Conservation (phyloP, 2,888 invertebrate species). For the Drosophila greeni region DNA sequence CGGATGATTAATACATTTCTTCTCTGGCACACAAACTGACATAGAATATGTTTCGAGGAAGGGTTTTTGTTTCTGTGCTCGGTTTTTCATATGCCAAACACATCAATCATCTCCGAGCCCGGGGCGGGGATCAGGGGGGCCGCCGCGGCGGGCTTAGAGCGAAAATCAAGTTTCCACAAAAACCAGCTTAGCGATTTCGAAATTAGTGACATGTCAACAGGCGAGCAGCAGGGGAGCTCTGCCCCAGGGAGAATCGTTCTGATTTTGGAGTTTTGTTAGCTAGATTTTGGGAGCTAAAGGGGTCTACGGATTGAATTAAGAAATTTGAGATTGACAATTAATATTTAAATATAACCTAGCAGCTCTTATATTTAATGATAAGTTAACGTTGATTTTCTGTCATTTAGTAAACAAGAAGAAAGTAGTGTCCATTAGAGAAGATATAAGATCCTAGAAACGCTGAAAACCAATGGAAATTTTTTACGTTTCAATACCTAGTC, state of each 20-base stretch:
- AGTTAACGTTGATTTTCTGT: too few relatives aligned
- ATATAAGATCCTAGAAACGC: not conserved
- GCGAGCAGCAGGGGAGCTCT: slow-evolving; percentile 23
- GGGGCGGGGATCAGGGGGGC: slow-evolving; percentile 26
- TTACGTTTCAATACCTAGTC: too few relatives aligned
- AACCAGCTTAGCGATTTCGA: slow-evolving; percentile 56
- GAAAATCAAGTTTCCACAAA: slow-evolving; percentile 47
- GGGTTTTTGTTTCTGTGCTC: slow-evolving; percentile 46
- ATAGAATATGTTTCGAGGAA: slow-evolving; percentile 65
- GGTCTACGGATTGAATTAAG: not conserved
- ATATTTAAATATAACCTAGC: not conserved
- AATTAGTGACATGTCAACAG: slow-evolving; percentile 73
- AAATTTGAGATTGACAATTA: not conserved
- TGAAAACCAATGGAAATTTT: not conserved
- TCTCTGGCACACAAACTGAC: slow-evolving; percentile 53
- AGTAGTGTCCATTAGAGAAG: too few relatives aligned
- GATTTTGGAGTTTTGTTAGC: not conserved
- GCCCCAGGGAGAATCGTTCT: slow-evolving; percentile 32
- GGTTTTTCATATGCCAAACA: slow-evolving; percentile 47
- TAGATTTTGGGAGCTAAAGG: not conserved
- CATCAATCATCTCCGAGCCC: slow-evolving; percentile 59
- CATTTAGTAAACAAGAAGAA: too few relatives aligned
- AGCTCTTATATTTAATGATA: too few relatives aligned
- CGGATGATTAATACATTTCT: slow-evolving; percentile 64
- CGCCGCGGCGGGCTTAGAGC: slow-evolving; percentile 8